Base-by-base conservation (phyloP, 2,888 invertebrate species). In the Tigriopus californicus region DNA sequence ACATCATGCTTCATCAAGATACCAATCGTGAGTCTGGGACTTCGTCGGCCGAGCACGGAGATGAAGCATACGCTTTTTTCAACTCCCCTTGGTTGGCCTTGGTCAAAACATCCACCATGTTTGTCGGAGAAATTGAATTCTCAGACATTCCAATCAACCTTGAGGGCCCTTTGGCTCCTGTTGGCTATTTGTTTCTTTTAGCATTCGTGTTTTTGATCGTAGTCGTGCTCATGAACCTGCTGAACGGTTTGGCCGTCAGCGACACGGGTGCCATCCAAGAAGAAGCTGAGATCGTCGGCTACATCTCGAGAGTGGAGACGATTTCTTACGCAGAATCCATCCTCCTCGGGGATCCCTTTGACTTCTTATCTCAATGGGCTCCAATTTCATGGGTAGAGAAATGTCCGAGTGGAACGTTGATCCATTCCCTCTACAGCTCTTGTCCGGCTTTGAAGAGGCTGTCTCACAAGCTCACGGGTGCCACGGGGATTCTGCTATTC, bases 231-330 rank as follows among this genome's bases (percentile, higher is more conserved):
- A 80, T 86, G 67, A 88, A 88, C 72, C 72, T 88, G 44, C 73
- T 88, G 2, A 88, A 86, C 67, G 88, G 87, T 67, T 73, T 88
- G 65, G 88, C 88, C 1, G 87, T 88, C 0, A 85, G 82, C 66
- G 87, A 88, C 66, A 88, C 86, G 0, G 67, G 75, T 68, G 77
- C 77, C 62, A 88, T 88, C 61, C 79, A 83, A 70, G 79, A 79
- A 0, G 80, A 85, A 66, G 85, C 87, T 0, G 85, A 87, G 68
- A 73, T 87, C 2, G 81, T 86, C 1, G 82, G 83, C 0, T 79
- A 82, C 62, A 79, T 85, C 57, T 80, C 83, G 2, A 76, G 83
- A 64, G 78, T 84, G 2, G 78, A 80, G 67, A 72, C 86, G 33
- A 76, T 87, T 61, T 76, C 79, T 12, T 83, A 85, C 64, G 80